phyloP scores from a whole-genome alignment of 2,113 vertebrate species.

The Arizona elegans region DNA sequence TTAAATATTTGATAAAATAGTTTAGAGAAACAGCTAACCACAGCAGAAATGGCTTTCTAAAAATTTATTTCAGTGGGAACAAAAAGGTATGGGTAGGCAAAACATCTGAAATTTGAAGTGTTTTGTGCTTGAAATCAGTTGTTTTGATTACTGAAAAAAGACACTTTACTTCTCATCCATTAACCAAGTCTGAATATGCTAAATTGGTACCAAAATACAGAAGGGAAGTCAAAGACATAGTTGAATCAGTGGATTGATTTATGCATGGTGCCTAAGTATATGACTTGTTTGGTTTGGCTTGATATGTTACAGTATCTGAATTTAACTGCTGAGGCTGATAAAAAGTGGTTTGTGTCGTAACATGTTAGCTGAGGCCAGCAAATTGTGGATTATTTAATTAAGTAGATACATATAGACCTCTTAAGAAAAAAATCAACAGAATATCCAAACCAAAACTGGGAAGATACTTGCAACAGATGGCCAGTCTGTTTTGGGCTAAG shows the following conservation, averaged over 20 bases:
- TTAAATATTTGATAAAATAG: background rate
- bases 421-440: background rate
- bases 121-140: background rate
- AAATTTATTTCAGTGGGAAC: background rate
- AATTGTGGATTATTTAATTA: background rate
- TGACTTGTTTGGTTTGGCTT: background rate
- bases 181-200: background rate
- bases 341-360: background rate
- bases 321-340: background rate
- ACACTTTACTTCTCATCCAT: background rate
- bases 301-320: background rate
- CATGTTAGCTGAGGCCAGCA: background rate
- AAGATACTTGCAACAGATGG: background rate
- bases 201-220: background rate
- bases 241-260: background rate
- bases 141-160: background rate
- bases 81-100: background rate
- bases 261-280: background rate
- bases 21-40: constrained; percentile 12
- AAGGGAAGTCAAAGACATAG: background rate
- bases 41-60: background rate
- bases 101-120: background rate
- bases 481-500: background rate
- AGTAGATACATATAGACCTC: background rate
- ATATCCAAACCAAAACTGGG: background rate